A percentile compares a stretch with the other conserved stretches of the same genome.
phyloP scores from a whole-genome alignment of 2,888 invertebrate species.

The Mesorhabditis spiculigera region DNA sequence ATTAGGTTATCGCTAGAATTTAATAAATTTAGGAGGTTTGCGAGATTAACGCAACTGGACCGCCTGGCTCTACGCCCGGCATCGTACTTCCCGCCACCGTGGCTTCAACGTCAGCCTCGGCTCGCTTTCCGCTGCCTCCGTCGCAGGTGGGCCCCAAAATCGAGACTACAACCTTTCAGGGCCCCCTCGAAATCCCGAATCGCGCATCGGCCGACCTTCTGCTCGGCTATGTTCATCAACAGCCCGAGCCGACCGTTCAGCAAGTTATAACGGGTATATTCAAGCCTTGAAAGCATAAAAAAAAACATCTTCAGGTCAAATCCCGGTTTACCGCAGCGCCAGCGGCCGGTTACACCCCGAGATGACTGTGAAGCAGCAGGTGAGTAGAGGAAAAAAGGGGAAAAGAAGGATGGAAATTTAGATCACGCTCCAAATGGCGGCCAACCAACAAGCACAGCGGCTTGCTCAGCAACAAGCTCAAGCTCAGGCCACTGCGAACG shows the following conservation, averaged over 20 bases:
- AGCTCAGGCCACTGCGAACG: too few relatives aligned
- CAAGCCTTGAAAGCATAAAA: background rate
- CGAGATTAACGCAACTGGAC: background rate
- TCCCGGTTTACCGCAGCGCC: background rate
- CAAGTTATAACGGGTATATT: background rate
- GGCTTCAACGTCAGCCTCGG: too few relatives aligned
- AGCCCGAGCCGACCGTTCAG: background rate
- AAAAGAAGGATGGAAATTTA: conserved; percentile 8
- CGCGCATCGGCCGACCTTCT: background rate
- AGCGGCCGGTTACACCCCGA: background rate
- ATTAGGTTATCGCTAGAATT: background rate
- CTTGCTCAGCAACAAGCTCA: conserved; percentile 5
- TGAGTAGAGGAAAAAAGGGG: conserved; percentile 9
- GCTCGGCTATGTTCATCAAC: background rate
- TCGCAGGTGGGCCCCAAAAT: background rate
- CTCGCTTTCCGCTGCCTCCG: too few relatives aligned
- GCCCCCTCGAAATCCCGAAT: background rate
- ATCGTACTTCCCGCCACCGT: too few relatives aligned
- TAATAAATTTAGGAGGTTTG: background rate
- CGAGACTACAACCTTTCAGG: background rate
- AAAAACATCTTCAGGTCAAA: conserved; percentile 5
- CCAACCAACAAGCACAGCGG: conserved; percentile 3
- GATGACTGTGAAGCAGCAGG: conserved; percentile 10
- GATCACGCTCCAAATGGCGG: background rate
- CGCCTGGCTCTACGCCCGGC: too few relatives aligned